Base-by-base conservation (phyloP, 1,140 invertebrate species). In the Drosophila hydei region DNA sequence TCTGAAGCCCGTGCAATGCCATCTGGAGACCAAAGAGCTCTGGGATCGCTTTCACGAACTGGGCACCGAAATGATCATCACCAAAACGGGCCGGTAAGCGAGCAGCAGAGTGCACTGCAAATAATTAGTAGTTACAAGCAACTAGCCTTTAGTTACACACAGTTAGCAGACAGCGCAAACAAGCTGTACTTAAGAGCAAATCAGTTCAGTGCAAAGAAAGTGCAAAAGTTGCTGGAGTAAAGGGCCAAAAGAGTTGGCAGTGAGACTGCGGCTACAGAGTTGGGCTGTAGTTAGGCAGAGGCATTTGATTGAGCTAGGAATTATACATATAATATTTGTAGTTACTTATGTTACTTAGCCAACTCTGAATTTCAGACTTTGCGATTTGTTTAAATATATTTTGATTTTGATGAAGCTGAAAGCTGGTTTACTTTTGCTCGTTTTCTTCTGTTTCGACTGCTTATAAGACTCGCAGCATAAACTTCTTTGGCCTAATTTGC, bases 21-120 rank as follows among this genome's bases (percentile, higher is more conserved):
- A 97, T 77, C 93, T 99, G 62, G 98, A 99, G 92, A 98, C 97
- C 42, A 98, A 98, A 92, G 97, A 98, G 63, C 93, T 97, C 16
- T 97, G 96, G 96, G 96, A 97, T 92, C 97, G 98, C 92, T 99
- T 99, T 93, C 97, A 98, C 92, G 95, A 97, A 58, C 93, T 98
- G 45, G 97, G 97, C 68, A 99, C 98, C 0, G 98, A 99, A 92
- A 99, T 99, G 98, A 99, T 99, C 92, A 99, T 99, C 92, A 99
- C 98, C 12, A 99, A 99, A 93, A 97, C 97, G 72, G 98, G 98
- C 92, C 96, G 98, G 97, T 99, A 93, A 93, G 94, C 78, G 72
- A 36, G 33, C 16, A 14, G 2, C 9, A 23, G 19, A 43, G 30
- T 23, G 2, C 4, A 14, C 11, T 23, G 2, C 45, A 30, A 43